Evolutionary conservation across 2,113 vertebrate genomes (phyloP), one percentile per base, ranked within the genome.

Genomic region (Percopsis transmontana): DNA sequence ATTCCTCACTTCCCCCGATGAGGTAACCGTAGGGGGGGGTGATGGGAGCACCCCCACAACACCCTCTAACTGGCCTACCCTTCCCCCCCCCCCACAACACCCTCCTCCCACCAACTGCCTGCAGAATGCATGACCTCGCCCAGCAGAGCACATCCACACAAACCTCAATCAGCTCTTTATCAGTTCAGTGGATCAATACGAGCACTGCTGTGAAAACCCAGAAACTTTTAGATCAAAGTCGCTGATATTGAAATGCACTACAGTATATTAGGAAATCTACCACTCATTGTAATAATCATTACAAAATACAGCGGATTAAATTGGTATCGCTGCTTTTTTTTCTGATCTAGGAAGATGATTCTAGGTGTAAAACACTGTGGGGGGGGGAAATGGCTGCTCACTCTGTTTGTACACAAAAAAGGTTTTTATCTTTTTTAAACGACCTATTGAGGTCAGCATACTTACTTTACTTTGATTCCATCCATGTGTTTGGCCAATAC

Each of bases 21-120:
- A 93, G 92, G 92, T 93, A 93, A 92, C 80, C 27, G 55, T 21
- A 64, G 62, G 76, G 51, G 55, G 50, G 58, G 66, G 45, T 72
- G 74, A 86, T 84, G 87, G 82, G 76, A 55, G 64, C 54, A 56
- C 23, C 72, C 41, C 27, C 39, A 39, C 50, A 44, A 10, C 42
- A 15, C 54, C 47, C 48, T n/a, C 20, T 16, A 45, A 41, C 51
- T 64, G 53, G 19, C 1, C 42, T 66, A 10, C 61, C 52, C 24
- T 41, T 59, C 53, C 54, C 61, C 41, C 50, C 19, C 71, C 56
- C 14, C 65, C 59, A 41, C 53, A 57, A 23, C 71, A 76, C 79
- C 66, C 40, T 41, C 19, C 19, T 51, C 68, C 47, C 39, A 16
- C 24, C 21, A 58, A 38, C 41, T 62, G 66, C 76, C 78, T 87